Conservation (phyloP, 2,888 invertebrate genomes). For the Amiota communis region DNA sequence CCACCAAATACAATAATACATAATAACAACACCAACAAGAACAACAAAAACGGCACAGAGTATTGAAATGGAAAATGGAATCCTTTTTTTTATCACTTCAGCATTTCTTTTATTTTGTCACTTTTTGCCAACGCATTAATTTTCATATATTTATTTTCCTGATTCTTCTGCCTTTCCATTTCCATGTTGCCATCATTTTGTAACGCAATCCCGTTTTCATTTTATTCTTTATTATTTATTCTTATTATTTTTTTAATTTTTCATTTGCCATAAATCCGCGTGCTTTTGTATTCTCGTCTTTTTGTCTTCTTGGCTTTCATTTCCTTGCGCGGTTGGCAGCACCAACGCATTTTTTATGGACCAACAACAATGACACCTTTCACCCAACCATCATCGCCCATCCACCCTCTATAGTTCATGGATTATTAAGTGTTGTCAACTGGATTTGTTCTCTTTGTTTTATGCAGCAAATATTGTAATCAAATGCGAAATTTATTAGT, state of each 20-base stretch:
- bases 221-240: neutral
- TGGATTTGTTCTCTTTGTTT: neutral
- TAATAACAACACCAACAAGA: conserved; percentile 37
- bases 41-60: neutral
- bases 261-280: conserved; percentile 16
- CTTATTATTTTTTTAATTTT: neutral
- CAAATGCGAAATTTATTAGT: conserved; percentile 3
- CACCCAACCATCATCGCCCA: neutral
- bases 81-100: conserved; percentile 29
- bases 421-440: neutral
- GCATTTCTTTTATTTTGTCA: conserved; percentile 31
- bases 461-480: neutral
- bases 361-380: neutral
- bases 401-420: neutral
- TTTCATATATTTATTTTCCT: conserved; percentile 10
- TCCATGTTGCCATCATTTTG: neutral
- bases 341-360: neutral
- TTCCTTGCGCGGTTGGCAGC: too few species aligned
- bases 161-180: neutral
- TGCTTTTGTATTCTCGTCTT: neutral
- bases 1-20: neutral
- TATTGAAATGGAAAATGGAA: neutral
- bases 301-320: too few species aligned
- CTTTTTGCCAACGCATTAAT: conserved; percentile 29
- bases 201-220: neutral